These are phyloP conservation scores for Diglossa cyanea DNA, from an alignment of 2,797 vertebrate genomes.

Conservation along the genomic window DNA sequence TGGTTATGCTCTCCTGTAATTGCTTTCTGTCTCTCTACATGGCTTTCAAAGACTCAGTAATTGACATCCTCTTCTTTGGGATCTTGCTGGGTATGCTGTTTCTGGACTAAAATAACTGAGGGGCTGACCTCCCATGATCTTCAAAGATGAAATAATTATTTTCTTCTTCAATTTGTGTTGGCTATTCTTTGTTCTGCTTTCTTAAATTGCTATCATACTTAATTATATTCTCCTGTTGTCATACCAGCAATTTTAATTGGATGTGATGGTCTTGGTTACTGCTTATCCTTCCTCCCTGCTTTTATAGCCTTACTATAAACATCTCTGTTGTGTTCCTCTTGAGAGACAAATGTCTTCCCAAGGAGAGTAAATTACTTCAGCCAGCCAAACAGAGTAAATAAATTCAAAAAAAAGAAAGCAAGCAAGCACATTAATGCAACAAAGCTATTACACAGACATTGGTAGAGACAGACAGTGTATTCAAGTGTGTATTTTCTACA, in stretches of 20 bases:
- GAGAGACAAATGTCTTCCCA: slow-evolving; percentile 6
- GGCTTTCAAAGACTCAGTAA: neutral
- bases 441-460: neutral
- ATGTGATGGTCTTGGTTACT: slow-evolving; percentile 3
- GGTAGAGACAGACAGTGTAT: neutral
- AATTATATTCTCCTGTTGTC: slow-evolving; percentile 6
- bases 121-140: neutral
- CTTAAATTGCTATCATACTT: neutral
- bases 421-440: neutral
- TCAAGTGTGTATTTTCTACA: neutral
- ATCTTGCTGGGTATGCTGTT: neutral
- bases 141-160: neutral
- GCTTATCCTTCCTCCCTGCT: neutral
- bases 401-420: fast-evolving
- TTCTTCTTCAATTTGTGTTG: neutral
- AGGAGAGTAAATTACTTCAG: slow-evolving; percentile 2
- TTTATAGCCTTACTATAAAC: slow-evolving; percentile 7
- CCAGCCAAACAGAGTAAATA: neutral
- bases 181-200: neutral
- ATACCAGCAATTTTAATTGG: neutral
- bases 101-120: neutral
- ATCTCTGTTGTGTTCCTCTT: neutral
- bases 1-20: neutral
- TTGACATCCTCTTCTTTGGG: neutral
- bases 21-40: neutral